phyloP scores from a whole-genome alignment of 2,888 invertebrate genomes.

The Oscheius sp. region DNA sequence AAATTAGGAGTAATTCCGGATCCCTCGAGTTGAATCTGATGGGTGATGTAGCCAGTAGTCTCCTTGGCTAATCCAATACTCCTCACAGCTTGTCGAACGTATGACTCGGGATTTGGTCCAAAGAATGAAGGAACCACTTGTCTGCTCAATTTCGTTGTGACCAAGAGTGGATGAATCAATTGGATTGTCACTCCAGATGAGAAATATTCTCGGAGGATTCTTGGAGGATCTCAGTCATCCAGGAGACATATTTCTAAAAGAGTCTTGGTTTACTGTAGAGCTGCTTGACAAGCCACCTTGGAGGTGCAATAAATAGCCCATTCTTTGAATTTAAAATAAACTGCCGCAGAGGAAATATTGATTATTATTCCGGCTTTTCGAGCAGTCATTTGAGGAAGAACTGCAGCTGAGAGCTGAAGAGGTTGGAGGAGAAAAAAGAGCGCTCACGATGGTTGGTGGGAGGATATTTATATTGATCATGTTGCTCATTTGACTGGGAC shows the following conservation, averaged over 20 bases:
- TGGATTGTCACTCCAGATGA: constrained; percentile 71
- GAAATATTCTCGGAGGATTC: constrained; percentile 71
- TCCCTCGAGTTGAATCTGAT: constrained; percentile 13
- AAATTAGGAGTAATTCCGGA: neutral
- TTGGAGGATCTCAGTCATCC: constrained; percentile 69
- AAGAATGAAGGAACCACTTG: constrained; percentile 50
- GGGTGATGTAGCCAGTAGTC: constrained; percentile 57
- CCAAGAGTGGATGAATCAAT: constrained; percentile 64
- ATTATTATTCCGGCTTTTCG: constrained; percentile 84
- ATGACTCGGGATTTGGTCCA: constrained; percentile 49
- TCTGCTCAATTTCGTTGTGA: constrained; percentile 67
- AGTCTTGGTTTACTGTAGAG: too few relatives aligned
- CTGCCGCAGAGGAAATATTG: constrained; percentile 87
- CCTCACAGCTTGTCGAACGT: constrained; percentile 55
- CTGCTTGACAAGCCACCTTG: too few relatives aligned
- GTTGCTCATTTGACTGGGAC: constrained; percentile 56
- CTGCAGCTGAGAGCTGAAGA: constrained; percentile 81
- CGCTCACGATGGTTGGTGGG: constrained; percentile 78
- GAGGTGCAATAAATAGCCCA: constrained; percentile 84
- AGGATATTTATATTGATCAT: constrained; percentile 83
- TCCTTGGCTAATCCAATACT: constrained; percentile 59
- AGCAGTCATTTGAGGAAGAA: constrained; percentile 85
- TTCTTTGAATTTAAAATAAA: constrained; percentile 78
- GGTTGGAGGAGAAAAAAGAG: neutral
- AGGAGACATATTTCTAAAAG: constrained; percentile 64